These are phyloP conservation scores for Nematolebias whitei DNA, from an alignment of 2,113 vertebrate genomes.

Conservation along the genomic window DNA sequence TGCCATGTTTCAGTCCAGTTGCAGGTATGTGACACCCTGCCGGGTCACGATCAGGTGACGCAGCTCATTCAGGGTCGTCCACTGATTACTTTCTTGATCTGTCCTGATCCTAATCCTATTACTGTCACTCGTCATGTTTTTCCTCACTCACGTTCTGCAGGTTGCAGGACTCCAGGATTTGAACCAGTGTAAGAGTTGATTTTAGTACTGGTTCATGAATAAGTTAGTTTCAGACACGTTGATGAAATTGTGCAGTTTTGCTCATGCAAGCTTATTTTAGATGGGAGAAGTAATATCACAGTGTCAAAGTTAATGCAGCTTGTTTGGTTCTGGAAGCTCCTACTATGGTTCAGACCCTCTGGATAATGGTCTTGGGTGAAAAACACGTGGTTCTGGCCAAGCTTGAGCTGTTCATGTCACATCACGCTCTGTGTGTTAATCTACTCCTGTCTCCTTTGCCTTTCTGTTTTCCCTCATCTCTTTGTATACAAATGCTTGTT, in stretches of 20 bases:
- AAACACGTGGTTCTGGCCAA: conserved; percentile 31
- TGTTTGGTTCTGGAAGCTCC: conserved; percentile 1
- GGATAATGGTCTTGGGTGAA: conserved; percentile 15
- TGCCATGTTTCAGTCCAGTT: conserved; percentile 39
- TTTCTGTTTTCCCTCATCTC: conserved; percentile 16
- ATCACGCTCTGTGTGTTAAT: conserved; percentile 72
- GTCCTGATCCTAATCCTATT: conserved; percentile 68
- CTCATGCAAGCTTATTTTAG: neutral
- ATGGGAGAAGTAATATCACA: neutral
- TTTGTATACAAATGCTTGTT: neutral
- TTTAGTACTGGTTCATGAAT: no score
- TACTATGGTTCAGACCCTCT: conserved; percentile 1
- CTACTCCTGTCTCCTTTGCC: conserved; percentile 59
- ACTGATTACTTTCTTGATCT: conserved; percentile 59
- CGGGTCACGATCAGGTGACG: conserved; percentile 56
- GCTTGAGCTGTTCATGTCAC: conserved; percentile 62
- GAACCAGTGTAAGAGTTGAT: no score
- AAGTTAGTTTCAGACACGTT: neutral
- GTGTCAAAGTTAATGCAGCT: neutral
- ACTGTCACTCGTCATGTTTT: conserved; percentile 49
- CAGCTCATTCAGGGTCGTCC: conserved; percentile 50
- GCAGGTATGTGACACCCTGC: conserved; percentile 41
- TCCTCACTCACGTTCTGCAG: conserved; percentile 29
- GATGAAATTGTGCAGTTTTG: no score
- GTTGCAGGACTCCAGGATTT: neutral